Evolutionary conservation across 1,140 invertebrate species (phyloP), one percentile per base, ranked within the genome.

Genomic region (Drosophila funebris): DNA sequence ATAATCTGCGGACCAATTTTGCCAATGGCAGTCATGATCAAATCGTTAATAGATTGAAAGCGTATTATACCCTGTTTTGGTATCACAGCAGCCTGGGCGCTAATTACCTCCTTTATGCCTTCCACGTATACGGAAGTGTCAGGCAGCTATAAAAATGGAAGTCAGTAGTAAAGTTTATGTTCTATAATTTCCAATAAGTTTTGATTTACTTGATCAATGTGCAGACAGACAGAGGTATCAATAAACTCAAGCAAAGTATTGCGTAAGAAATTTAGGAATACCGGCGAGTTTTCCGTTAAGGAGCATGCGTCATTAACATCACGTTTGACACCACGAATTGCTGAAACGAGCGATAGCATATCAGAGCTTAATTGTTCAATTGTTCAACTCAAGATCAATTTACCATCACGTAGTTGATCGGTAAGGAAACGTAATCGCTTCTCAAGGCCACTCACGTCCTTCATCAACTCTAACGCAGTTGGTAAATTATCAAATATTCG

Each of bases 401-500:
- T 91, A 96, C 95, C 94, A 74, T 94, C 93, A 74, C 95, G 94
- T 37, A 96, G 92, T 75, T 95, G 92, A 11, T 93, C 94, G 8
- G 94, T 95, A 62, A 94, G 93, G 33, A 92, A 93, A 43, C 95
- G 92, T 46, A 96, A 90, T 33, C 93, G 91, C n/a, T 93, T 92
- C 1, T 95, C 96, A 44, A 94, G 92, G 5, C 90, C 91, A 39
- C 94, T 94, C 92, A 96, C 94, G 60, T 92, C 85, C n/a, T 90
- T 91, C 48, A 97, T 93, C 74, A 96, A 93, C 1, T 89, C 78
- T 64, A 93, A 92, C 44, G 96, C 95, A 11, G 92, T 90, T 20
- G 94, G 94, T 68, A 97, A 91, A 52, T 94, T 94, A 18, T 93
- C 88, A 3, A 96, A 95, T 80, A 97, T 95, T 8, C 94, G 93